phyloP scores from a whole-genome alignment of 1,140 invertebrate genomes.

The Drosophila carrolli region DNA sequence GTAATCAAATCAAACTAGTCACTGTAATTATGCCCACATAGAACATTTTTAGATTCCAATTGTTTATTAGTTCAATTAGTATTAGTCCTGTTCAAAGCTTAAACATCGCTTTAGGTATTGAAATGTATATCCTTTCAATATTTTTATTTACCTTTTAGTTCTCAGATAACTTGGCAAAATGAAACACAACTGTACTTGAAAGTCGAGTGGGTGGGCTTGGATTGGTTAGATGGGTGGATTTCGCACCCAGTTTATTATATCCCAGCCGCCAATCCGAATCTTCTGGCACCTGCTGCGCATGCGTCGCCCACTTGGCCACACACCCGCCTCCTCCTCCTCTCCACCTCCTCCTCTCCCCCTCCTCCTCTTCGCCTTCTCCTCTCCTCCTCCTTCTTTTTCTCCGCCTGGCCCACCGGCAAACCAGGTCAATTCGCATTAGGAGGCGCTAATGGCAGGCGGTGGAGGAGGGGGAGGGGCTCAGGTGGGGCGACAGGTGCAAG shows the following conservation, averaged over 20 bases:
- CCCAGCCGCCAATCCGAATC: conserved; percentile 5
- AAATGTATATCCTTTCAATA: too few species aligned
- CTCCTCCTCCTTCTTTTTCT: background rate
- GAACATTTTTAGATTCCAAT: too few species aligned
- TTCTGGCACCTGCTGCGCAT: conserved; percentile 12
- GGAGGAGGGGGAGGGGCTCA: background rate
- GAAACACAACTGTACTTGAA: background rate
- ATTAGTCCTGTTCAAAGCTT: too few species aligned
- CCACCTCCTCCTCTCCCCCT: background rate
- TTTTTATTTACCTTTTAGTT: too few species aligned
- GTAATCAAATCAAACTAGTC: too few species aligned
- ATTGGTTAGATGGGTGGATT: background rate
- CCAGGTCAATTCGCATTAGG: conserved; percentile 56
- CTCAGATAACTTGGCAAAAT: too few species aligned
- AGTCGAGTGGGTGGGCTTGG: too few species aligned
- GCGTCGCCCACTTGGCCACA: conserved; percentile 9
- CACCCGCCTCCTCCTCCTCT: background rate
- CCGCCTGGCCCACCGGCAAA: conserved; percentile 18
- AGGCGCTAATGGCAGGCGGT: conserved; percentile 38
- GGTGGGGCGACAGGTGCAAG: conserved; percentile 14
- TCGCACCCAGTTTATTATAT: conserved; percentile 3
- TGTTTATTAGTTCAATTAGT: too few species aligned
- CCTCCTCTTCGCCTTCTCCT: background rate
- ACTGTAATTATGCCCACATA: too few species aligned
- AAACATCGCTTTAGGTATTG: too few species aligned